A percentile compares a stretch with the other conserved stretches of the same genome.
These are phyloP conservation scores for Electrophaes corylata DNA, from an alignment of 2,888 invertebrate species.

Conservation along the genomic window DNA sequence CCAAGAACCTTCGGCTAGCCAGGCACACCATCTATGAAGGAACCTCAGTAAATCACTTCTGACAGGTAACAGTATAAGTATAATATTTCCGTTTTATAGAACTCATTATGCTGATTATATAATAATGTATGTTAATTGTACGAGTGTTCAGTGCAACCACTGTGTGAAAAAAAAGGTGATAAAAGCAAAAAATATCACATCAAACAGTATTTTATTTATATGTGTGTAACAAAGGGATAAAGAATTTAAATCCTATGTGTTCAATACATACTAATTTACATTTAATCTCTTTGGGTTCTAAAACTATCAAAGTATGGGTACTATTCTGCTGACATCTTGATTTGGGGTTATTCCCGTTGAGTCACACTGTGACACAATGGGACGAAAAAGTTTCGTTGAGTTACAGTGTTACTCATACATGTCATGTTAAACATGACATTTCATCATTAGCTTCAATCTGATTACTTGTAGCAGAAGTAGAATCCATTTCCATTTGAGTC, in stretches of 20 bases:
- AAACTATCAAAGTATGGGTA: conserved; percentile 20
- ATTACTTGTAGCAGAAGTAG: conserved; percentile 13
- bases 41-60: too few species aligned
- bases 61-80: too few species aligned
- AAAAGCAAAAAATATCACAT: background rate
- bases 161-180: background rate
- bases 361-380: too few species aligned
- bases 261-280: conserved; percentile 18
- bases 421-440: conserved; percentile 10
- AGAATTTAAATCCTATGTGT: conserved; percentile 12
- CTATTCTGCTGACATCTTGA: conserved; percentile 18
- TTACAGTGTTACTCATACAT: too few species aligned
- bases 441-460: conserved; percentile 12
- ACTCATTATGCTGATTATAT: too few species aligned
- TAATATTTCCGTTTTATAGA: too few species aligned
- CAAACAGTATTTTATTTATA: conserved; percentile 15
- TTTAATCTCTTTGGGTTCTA: conserved; percentile 21
- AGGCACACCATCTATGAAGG: too few species aligned
- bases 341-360: too few species aligned
- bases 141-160: background rate
- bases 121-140: too few species aligned
- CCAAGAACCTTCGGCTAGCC: too few species aligned
- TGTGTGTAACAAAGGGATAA: conserved; percentile 23
- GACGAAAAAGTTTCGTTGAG: too few species aligned
- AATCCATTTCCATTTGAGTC: conserved; percentile 11